phyloP scores from a whole-genome alignment of 2,888 invertebrate genomes.

The Cosmia trapezina region DNA sequence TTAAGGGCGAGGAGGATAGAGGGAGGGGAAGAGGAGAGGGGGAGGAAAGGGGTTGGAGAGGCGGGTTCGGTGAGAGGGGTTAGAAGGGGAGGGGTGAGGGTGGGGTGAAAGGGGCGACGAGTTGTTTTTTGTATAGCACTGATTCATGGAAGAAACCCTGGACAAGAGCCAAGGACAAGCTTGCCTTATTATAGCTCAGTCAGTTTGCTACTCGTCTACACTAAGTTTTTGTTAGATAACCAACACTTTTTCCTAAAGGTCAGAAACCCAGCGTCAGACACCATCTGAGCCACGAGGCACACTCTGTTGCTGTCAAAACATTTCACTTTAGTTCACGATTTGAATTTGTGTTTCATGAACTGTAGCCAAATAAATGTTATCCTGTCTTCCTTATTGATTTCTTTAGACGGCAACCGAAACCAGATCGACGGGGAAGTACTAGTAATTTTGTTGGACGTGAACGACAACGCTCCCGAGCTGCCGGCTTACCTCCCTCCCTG shows the following conservation, averaged over 20 bases:
- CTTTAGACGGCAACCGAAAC: slow-evolving; percentile 82
- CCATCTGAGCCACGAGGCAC: not conserved
- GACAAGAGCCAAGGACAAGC: too few relatives aligned
- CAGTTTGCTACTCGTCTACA: not conserved
- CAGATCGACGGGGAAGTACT: slow-evolving; percentile 78
- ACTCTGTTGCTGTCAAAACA: not conserved
- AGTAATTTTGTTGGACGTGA: slow-evolving; percentile 90
- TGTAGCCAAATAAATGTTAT: not conserved
- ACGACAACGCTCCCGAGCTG: slow-evolving; percentile 91
- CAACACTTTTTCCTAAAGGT: not conserved
- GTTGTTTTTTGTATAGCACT: too few relatives aligned
- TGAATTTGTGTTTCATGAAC: not conserved
- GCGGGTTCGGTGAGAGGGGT: too few relatives aligned
- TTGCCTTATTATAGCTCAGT: not conserved
- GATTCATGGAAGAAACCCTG: too few relatives aligned
- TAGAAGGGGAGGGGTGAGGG: too few relatives aligned
- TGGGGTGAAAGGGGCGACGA: too few relatives aligned
- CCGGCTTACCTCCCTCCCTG: slow-evolving; percentile 76
- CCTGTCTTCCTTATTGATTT: not conserved
- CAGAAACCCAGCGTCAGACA: not conserved
- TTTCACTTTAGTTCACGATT: not conserved
- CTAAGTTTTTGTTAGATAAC: not conserved
- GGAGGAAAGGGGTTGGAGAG: too few relatives aligned
- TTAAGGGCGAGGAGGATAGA: too few relatives aligned
- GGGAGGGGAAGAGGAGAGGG: too few relatives aligned